phyloP scores from a whole-genome alignment of 2,888 invertebrate species.

The Quadroppia sp. region DNA sequence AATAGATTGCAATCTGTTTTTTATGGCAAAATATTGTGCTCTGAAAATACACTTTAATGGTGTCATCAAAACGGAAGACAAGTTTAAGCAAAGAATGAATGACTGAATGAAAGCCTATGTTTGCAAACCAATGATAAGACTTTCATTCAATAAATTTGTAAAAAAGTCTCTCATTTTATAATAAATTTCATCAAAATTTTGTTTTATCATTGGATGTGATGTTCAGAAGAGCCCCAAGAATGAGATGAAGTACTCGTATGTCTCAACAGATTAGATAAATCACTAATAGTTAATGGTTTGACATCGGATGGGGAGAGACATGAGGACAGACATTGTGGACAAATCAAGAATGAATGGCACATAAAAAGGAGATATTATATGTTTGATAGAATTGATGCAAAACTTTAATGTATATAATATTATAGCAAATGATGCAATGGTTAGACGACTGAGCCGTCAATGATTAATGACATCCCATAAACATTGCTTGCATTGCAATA shows the following conservation, averaged over 20 bases:
- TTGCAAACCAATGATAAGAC: not conserved
- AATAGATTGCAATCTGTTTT: constrained; percentile 5
- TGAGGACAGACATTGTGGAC: too few species aligned
- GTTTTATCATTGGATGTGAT: too few species aligned
- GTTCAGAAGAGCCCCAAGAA: too few species aligned
- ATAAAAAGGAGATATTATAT: not conserved
- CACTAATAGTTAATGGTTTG: not conserved
- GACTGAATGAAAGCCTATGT: not conserved
- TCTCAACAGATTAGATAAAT: not conserved
- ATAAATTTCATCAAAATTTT: not conserved
- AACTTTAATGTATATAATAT: not conserved
- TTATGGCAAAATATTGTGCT: too few species aligned
- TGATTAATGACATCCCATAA: constrained; percentile 18
- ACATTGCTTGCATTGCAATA: not conserved
- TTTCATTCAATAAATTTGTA: not conserved
- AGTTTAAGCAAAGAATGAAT: not conserved
- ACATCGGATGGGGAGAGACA: not conserved
- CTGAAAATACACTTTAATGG: too few species aligned
- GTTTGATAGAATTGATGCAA: not conserved
- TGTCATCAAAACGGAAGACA: constrained; percentile 5
- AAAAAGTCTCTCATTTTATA: not conserved
- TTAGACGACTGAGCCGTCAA: not conserved
- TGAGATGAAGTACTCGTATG: not conserved
- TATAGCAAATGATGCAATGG: not conserved
- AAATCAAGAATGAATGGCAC: not conserved